Base-by-base conservation (phyloP, 1,140 invertebrate genomes). In the Cydia amplana region DNA sequence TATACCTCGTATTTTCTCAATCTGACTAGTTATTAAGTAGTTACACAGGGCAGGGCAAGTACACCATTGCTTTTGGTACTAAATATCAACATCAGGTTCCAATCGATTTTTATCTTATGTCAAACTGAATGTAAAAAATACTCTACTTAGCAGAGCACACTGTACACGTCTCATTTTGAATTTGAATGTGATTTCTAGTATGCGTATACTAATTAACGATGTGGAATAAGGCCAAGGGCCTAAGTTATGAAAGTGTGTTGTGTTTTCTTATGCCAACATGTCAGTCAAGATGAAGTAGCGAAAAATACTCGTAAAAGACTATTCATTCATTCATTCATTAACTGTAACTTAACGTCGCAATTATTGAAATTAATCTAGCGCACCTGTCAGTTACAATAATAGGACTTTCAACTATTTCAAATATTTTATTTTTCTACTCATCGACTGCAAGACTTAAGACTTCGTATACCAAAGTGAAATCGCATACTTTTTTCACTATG, bases 171-270 rank as follows among this genome's bases (percentile, higher is more conserved):
- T 40, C 10, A 70, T 70, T 70, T 20, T 18, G 36, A 40, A 70
- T 70, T 20, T 18, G 36, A 40, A 70, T 70, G 36, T 70, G 32
- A 70, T 70, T 70, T 70, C 25, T 60, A 60, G 55, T 23, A 60
- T 60, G 55, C n/a, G 65, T 70, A 36, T 70, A 36, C 28, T 10
- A 70, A 70, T 70, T 70, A 70, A 70, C 32, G 28, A 70, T 43
- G 65, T 36, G 65, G 65, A 70, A 70, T 70, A 70, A 36, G n/a
- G 28, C 28, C 65, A 40, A 70, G 32, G 55, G 65, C 32, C n/a
- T 70, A 70, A 43, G 18, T 36, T 70, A 18, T 70, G 28, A n/a
- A 70, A 70, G 55, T 60, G 20, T 60, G 55, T 60, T 60, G 55
- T 60, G 55, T 60, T 60, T 60, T 60, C 55, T 60, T 60, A 60